These are phyloP conservation scores for Aplysina aerophoba DNA, from an alignment of 37 sponge, comb jelly and placozoan genomes.

Conservation along the genomic window DNA sequence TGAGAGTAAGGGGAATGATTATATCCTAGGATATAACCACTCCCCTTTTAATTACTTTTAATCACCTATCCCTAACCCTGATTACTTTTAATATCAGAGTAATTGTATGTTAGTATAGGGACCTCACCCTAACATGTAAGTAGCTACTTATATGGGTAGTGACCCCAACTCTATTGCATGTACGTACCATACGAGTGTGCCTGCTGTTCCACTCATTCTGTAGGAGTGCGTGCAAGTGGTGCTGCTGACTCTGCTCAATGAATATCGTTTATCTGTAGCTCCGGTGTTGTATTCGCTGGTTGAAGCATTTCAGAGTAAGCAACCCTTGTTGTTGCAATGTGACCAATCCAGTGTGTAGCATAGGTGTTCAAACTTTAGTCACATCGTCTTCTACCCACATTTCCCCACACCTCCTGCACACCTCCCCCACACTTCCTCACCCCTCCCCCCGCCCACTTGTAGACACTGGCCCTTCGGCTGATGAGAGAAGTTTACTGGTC, in stretches of 20 bases:
- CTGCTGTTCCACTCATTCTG: slow-evolving; percentile 1
- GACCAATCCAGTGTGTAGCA: too few relatives aligned
- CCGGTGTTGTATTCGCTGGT: slow-evolving; percentile 62
- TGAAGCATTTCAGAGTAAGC: slow-evolving; percentile 63
- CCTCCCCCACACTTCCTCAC: slow-evolving; percentile 10
- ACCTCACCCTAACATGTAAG: too few relatives aligned
- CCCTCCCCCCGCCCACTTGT: slow-evolving; percentile 46
- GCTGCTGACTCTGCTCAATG: slow-evolving; percentile 53
- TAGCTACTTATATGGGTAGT: too few relatives aligned
- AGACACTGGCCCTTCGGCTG: slow-evolving; percentile 67
- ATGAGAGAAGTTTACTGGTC: slow-evolving; percentile 33
- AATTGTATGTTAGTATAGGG: too few relatives aligned
- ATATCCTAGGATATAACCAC: too few relatives aligned
- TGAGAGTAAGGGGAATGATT: too few relatives aligned
- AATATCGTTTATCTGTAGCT: slow-evolving; percentile 54
- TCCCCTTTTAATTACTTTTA: too few relatives aligned
- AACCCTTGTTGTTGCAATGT: too few relatives aligned
- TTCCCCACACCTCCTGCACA: neutral
- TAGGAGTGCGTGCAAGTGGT: slow-evolving; percentile 68
- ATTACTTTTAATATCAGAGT: too few relatives aligned
- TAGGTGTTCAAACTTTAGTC: too few relatives aligned
- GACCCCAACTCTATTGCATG: neutral
- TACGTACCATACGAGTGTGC: neutral
- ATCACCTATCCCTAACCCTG: too few relatives aligned
- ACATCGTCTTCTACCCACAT: neutral